These are phyloP conservation scores for Ammodytes dubius DNA, from an alignment of 2,113 vertebrate genomes.

Conservation along the genomic window DNA sequence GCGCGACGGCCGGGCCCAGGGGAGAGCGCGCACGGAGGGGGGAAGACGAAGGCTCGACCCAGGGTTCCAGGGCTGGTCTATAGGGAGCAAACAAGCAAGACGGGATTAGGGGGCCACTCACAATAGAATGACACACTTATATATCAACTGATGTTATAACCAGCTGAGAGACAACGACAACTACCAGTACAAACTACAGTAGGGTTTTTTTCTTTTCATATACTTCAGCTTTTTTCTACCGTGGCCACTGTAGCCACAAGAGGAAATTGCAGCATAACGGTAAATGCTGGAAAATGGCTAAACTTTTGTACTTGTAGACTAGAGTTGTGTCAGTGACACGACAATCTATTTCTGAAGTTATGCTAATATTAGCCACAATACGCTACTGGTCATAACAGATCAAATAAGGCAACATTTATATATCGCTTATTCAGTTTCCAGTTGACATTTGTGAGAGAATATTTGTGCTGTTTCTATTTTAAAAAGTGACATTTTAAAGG, in stretches of 20 bases:
- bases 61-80: conserved; percentile 71
- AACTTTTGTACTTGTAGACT: not conserved
- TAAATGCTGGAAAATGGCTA: not conserved
- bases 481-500: not conserved
- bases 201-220: not conserved
- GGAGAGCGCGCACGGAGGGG: conserved; percentile 68
- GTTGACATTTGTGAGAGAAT: not conserved
- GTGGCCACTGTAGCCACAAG: not conserved
- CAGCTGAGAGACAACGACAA: not conserved
- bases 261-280: not conserved
- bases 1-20: conserved; percentile 41
- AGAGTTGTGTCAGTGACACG: not conserved
- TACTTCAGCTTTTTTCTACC: not conserved
- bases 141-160: not conserved
- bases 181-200: not conserved
- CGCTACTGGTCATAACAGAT: not conserved
- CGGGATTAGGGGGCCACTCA: not conserved
- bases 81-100: not conserved
- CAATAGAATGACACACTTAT: not conserved
- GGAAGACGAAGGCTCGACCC: conserved; percentile 83
- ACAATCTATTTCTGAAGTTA: not conserved
- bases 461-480: not conserved
- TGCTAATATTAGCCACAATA: not conserved
- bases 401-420: not conserved
- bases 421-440: not conserved